Conservation (phyloP, 92 coral and sea anemone genomes). For the Zoanthus sociatus region DNA sequence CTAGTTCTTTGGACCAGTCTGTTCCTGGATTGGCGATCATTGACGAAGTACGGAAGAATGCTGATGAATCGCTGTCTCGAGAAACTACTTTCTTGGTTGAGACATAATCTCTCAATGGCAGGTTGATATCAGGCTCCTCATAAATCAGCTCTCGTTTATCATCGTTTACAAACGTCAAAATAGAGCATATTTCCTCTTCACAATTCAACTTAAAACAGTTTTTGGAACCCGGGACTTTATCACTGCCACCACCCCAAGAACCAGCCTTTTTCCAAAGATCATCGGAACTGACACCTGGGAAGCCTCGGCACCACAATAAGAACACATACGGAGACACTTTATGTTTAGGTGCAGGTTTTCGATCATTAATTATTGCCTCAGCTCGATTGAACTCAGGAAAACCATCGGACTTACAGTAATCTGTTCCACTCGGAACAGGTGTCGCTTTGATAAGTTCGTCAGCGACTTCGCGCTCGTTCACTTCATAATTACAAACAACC, state of each 20-base stretch:
- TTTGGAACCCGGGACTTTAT: background rate
- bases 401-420: constrained; percentile 18
- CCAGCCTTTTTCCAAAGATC: constrained; percentile 37
- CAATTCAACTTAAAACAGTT: constrained; percentile 38
- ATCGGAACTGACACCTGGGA: constrained; percentile 3
- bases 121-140: background rate
- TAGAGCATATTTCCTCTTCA: background rate
- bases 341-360: background rate
- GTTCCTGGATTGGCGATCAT: constrained; percentile 27
- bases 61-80: constrained; percentile 7
- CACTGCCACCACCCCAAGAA: background rate
- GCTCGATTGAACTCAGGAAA: constrained; percentile 8
- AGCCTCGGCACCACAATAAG: constrained; percentile 41
- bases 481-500: background rate
- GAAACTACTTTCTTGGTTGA: constrained; percentile 38
- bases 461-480: background rate
- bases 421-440: background rate
- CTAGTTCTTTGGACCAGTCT: constrained; percentile 36
- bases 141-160: constrained; percentile 20
- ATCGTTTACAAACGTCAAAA: background rate
- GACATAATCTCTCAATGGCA: constrained; percentile 24
- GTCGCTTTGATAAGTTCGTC: background rate
- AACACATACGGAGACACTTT: constrained; percentile 27
- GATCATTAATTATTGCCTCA: background rate
- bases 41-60: constrained; percentile 32